These are phyloP conservation scores for Gallinago jamesoni DNA, from an alignment of 2,113 vertebrate genomes.

Conservation along the genomic window DNA sequence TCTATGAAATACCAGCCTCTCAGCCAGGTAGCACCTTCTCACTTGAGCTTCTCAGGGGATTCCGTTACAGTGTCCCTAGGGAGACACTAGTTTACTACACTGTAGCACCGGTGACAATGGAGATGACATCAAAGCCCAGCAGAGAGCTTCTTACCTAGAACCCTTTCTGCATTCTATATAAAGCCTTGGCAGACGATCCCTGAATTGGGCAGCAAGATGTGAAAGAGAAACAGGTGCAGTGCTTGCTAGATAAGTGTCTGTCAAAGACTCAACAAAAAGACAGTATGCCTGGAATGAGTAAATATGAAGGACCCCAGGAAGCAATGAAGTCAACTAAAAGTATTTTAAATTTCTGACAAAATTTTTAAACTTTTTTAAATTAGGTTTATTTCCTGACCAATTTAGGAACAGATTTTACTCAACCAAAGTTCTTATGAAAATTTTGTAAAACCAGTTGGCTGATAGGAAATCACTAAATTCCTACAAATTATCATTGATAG, in stretches of 20 bases:
- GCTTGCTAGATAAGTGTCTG: neutral
- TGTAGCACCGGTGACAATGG: neutral
- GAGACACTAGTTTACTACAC: neutral
- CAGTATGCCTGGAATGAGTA: neutral
- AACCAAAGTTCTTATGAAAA: neutral
- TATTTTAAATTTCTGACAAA: neutral
- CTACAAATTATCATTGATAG: neutral
- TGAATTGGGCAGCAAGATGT: neutral
- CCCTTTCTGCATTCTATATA: fast-evolving
- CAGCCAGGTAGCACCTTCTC: neutral
- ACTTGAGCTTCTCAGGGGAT: neutral
- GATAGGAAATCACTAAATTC: neutral
- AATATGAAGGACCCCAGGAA: neutral
- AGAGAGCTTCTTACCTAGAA: neutral
- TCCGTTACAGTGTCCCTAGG: neutral
- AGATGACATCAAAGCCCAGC: neutral
- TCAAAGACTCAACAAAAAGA: neutral
- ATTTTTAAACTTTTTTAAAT: neutral
- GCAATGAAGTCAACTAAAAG: neutral
- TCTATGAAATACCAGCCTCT: neutral
- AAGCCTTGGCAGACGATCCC: neutral
- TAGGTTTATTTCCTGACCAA: neutral
- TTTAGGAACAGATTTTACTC: neutral
- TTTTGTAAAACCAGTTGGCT: neutral
- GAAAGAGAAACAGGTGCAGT: neutral